Conservation (phyloP, 2,888 invertebrate species). For the Linyphia triangularis region DNA sequence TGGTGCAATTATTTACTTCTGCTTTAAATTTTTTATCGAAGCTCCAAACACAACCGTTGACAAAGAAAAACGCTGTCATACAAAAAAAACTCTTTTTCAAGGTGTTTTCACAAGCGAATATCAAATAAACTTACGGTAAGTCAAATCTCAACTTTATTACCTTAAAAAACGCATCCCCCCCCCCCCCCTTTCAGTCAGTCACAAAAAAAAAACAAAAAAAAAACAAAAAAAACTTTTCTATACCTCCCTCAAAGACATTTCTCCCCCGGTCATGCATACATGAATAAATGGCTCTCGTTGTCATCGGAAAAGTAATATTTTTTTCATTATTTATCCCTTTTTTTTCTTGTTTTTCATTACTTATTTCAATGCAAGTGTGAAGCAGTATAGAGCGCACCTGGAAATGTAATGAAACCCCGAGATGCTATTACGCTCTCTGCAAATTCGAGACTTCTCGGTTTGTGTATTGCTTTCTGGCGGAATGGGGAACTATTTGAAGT, state of each 20-base stretch:
- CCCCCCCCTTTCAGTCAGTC: background rate
- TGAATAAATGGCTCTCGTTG: conserved; percentile 63
- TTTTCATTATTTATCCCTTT: conserved; percentile 23
- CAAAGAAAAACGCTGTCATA: too few relatives aligned
- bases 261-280: background rate
- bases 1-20: too few relatives aligned
- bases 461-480: conserved; percentile 16
- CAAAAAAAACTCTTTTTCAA: background rate
- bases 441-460: conserved; percentile 39
- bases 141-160: background rate
- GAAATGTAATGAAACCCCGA: conserved; percentile 39
- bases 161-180: background rate
- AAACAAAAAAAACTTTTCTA: conserved; percentile 23
- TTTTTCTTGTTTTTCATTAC: too few relatives aligned
- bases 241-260: background rate
- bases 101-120: background rate
- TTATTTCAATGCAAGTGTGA: background rate
- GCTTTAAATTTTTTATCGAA: too few relatives aligned
- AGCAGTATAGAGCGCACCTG: conserved; percentile 5
- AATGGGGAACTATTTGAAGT: conserved; percentile 53
- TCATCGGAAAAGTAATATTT: conserved; percentile 33
- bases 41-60: too few relatives aligned
- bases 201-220: background rate
- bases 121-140: background rate
- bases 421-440: conserved; percentile 45